Evolutionary conservation across 1,140 invertebrate genomes (phyloP).

Genomic region (Solenopsis fugax): DNA sequence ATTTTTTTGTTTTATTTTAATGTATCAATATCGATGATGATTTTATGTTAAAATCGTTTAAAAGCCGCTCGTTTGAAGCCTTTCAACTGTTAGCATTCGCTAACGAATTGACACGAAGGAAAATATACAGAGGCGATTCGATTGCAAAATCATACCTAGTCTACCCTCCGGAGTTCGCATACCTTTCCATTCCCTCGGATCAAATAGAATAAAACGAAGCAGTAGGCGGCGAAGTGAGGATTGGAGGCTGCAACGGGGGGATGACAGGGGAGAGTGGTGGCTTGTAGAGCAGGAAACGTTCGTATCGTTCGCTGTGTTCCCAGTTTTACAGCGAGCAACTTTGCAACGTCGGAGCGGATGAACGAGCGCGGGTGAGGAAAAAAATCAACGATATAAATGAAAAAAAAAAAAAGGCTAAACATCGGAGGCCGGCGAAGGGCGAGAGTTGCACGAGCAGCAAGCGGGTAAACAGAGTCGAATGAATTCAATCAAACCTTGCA

Average conservation of each 20-base stretch:
- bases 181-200: slow-evolving; percentile 67
- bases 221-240: slow-evolving; percentile 56
- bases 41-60: slow-evolving; percentile 28
- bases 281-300: slow-evolving; percentile 69
- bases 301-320: slow-evolving; percentile 75
- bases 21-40: background rate
- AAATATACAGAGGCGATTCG: slow-evolving; percentile 76
- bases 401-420: slow-evolving; percentile 72
- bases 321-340: slow-evolving; percentile 76
- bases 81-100: slow-evolving; percentile 54
- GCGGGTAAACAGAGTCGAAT: slow-evolving; percentile 78
- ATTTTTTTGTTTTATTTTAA: slow-evolving; percentile 14
- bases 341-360: slow-evolving; percentile 68
- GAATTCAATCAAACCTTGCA: slow-evolving; percentile 84
- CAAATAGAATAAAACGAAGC: slow-evolving; percentile 78
- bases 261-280: slow-evolving; percentile 34
- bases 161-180: slow-evolving; percentile 59
- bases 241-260: slow-evolving; percentile 56
- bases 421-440: slow-evolving; percentile 61
- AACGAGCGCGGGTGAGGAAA: slow-evolving; percentile 67
- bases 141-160: slow-evolving; percentile 79
- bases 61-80: slow-evolving; percentile 4
- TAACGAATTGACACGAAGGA: slow-evolving; percentile 79
- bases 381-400: slow-evolving; percentile 69
- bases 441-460: slow-evolving; percentile 44